These are phyloP conservation scores for Drosophila phalerata DNA, from an alignment of 2,888 invertebrate genomes.

Conservation along the genomic window DNA sequence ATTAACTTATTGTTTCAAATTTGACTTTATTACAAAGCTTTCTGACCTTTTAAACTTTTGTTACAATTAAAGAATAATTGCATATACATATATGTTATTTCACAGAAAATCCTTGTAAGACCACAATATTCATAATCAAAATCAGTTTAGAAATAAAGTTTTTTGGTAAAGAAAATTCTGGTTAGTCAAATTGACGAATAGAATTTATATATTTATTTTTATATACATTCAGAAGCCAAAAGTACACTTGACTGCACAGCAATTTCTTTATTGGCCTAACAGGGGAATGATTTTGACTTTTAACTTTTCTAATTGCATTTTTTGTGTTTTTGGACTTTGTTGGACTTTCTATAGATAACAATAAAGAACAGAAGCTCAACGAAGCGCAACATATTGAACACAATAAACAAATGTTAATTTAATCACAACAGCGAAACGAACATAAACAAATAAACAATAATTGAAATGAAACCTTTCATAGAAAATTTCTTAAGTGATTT, in stretches of 20 bases:
- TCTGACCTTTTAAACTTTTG: background rate
- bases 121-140: constrained; percentile 4
- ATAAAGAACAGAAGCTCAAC: constrained; percentile 34
- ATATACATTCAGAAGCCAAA: constrained; percentile 9
- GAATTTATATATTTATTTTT: background rate
- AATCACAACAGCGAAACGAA: constrained; percentile 58
- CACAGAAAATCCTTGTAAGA: background rate
- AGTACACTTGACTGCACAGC: constrained; percentile 34
- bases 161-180: background rate
- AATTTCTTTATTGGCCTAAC: constrained; percentile 31
- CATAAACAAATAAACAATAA: constrained; percentile 65
- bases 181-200: background rate
- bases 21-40: background rate
- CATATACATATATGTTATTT: background rate
- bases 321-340: constrained; percentile 5
- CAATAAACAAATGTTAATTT: constrained; percentile 74
- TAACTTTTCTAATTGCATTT: constrained; percentile 55
- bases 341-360: constrained; percentile 8
- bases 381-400: constrained; percentile 61
- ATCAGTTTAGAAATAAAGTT: background rate
- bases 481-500: constrained; percentile 48
- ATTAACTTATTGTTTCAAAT: constrained; percentile 19
- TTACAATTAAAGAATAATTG: background rate
- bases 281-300: constrained; percentile 38
- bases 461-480: constrained; percentile 46